A percentile compares a stretch with the other conserved stretches of the same genome.
Conservation (phyloP, 2,113 vertebrate species). For the Puma concolor region DNA sequence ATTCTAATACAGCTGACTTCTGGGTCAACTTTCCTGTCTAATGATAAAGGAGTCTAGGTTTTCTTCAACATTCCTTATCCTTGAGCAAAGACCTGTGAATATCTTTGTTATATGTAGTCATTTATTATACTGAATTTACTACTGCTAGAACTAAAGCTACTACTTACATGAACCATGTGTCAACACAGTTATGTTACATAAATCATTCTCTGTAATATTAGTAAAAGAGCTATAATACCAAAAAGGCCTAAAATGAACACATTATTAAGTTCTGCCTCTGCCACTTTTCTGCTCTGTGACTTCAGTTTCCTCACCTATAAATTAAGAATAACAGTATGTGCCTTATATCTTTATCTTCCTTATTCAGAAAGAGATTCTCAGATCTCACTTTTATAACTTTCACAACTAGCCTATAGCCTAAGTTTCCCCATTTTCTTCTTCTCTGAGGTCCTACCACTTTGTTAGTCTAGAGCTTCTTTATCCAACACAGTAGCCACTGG, state of each 20-base stretch:
- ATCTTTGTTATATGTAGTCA: neutral
- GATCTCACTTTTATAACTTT: neutral
- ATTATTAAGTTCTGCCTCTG: neutral
- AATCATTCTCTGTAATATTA: neutral
- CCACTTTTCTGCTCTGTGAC: neutral
- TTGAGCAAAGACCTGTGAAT: neutral
- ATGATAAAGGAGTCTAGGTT: neutral
- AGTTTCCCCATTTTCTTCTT: neutral
- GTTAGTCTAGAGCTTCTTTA: neutral
- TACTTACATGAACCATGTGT: neutral
- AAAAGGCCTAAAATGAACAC: neutral
- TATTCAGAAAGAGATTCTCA: neutral
- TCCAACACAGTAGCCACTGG: neutral
- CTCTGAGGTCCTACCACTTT: neutral
- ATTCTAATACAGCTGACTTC: neutral
- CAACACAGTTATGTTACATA: neutral
- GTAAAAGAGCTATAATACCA: neutral
- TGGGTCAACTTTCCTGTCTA: neutral
- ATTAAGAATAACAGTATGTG: neutral
- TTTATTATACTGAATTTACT: neutral
- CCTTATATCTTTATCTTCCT: neutral
- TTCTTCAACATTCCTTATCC: neutral
- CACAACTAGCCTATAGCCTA: neutral
- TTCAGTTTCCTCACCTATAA: neutral
- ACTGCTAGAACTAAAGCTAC: constrained; percentile 1